These are phyloP conservation scores for Ptiloglossa arizonensis DNA, from an alignment of 1,140 invertebrate species.

Conservation along the genomic window DNA sequence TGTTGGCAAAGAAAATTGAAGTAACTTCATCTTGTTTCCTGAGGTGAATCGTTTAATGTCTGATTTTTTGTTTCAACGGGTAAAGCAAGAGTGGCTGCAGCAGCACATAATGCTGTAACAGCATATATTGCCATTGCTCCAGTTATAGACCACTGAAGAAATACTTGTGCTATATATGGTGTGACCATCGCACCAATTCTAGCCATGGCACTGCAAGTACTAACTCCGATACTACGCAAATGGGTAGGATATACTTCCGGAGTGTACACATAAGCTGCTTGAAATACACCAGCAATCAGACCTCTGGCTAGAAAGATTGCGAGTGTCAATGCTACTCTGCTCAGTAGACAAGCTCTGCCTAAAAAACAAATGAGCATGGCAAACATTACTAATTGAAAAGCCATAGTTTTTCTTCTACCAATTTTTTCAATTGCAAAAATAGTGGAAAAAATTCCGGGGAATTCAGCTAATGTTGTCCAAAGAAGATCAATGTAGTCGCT, in stretches of 20 bases:
- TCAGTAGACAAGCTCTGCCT: conserved; percentile 82
- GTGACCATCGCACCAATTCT: conserved; percentile 95
- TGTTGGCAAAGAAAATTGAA: neutral
- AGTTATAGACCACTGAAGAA: conserved; percentile 87
- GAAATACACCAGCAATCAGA: conserved; percentile 96
- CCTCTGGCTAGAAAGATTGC: conserved; percentile 94
- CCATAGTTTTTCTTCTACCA: conserved; percentile 96
- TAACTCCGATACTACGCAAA: conserved; percentile 92
- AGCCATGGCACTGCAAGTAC: conserved; percentile 94
- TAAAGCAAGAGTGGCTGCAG: conserved; percentile 87
- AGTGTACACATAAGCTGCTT: conserved; percentile 97
- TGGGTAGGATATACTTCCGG: conserved; percentile 97
- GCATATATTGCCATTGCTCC: conserved; percentile 89
- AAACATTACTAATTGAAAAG: conserved; percentile 94
- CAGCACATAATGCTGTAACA: conserved; percentile 87
- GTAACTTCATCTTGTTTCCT: conserved; percentile 41
- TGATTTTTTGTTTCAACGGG: conserved; percentile 91
- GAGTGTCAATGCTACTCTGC: conserved; percentile 90
- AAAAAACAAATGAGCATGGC: conserved; percentile 91
- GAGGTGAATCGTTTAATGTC: conserved; percentile 83
- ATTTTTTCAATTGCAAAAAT: conserved; percentile 95
- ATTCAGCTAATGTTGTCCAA: conserved; percentile 97
- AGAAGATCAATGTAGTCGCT: conserved; percentile 95
- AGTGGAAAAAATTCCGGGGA: conserved; percentile 96
- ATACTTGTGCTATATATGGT: conserved; percentile 95